These are phyloP conservation scores for Diogma glabrata DNA, from an alignment of 2,888 invertebrate species.

Conservation along the genomic window DNA sequence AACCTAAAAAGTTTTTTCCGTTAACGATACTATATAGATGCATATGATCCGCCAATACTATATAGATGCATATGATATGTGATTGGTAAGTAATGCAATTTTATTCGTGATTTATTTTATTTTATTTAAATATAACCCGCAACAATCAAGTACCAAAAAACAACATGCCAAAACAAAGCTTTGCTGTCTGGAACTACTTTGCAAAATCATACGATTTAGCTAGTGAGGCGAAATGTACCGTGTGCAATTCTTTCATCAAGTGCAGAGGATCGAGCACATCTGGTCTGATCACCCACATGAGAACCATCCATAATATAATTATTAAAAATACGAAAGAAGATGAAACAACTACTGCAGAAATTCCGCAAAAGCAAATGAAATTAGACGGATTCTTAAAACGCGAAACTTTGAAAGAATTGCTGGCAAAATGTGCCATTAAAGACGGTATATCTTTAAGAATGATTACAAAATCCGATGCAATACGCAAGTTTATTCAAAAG, in stretches of 20 bases:
- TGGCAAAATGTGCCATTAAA: not conserved
- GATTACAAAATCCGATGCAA: conserved; percentile 3
- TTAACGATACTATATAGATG: too few species aligned
- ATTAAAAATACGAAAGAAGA: not conserved
- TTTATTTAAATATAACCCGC: conserved; percentile 1
- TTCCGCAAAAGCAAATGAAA: not conserved
- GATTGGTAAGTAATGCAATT: not conserved
- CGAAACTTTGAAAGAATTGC: not conserved
- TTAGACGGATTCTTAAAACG: conserved; percentile 1
- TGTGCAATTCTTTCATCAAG: not conserved
- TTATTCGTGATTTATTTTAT: conserved; percentile 2
- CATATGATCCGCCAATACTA: too few species aligned
- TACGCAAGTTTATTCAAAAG: conserved; percentile 8
- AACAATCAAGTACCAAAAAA: conserved; percentile 1
- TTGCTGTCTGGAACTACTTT: not conserved
- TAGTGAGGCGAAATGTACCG: too few species aligned
- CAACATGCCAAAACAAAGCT: not conserved
- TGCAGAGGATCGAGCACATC: not conserved
- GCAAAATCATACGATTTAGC: not conserved
- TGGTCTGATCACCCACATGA: too few species aligned
- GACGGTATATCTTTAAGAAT: not conserved
- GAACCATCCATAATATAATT: conserved; percentile 2
- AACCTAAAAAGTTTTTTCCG: too few species aligned
- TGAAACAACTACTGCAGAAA: not conserved
- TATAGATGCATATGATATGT: too few species aligned